Evolutionary conservation across 1,140 invertebrate genomes (phyloP), one percentile per base, ranked within the genome.

Genomic region (Solenopsis fugax): DNA sequence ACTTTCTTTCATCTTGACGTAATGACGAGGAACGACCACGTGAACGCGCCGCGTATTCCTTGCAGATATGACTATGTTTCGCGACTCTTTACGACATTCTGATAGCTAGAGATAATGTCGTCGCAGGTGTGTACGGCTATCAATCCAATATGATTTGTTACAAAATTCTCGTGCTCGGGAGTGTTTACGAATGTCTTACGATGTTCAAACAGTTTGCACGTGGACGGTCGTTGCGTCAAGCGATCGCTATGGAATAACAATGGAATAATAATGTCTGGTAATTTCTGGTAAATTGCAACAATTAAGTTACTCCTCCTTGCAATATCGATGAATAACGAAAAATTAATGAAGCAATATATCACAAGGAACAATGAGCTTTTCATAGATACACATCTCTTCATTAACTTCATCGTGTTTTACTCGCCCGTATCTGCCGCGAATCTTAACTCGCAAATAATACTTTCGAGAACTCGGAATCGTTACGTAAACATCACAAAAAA

Each of bases 21-120:
- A 77, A 78, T 5, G 24, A 18, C 9, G 45, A 21, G 18, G 41
- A 16, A n/a, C 45, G 13, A 41, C 52, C 62, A 65, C 34, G 48
- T 69, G 73, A 50, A 12, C 29, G 13, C 13, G 41, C 45, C 45
- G 6, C 1, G 16, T 56, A 58, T 7, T 50, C 45, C 45, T 78
- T 9, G 16, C 50, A 69, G 50, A 56, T 29, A 60, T n/a, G 69
- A n/a, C 54, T 82, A 73, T 48, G 41, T 73, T 48, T 18, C 24
- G 24, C 77, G 77, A 71, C 37, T 84, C 29, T 84, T 84, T 84
- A 84, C 41, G 54, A 75, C 69, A 10, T 50, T 75, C 80, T 75
- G 80, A 84, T 84, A 84, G 69, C 50, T 48, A 50, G 69, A 75
- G 69, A 84, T 84, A 73, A 45, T 72, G 69, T 75, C 69, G 48